Conservation (phyloP, 2,797 vertebrate genomes). For the Loris lydekkerianus region DNA sequence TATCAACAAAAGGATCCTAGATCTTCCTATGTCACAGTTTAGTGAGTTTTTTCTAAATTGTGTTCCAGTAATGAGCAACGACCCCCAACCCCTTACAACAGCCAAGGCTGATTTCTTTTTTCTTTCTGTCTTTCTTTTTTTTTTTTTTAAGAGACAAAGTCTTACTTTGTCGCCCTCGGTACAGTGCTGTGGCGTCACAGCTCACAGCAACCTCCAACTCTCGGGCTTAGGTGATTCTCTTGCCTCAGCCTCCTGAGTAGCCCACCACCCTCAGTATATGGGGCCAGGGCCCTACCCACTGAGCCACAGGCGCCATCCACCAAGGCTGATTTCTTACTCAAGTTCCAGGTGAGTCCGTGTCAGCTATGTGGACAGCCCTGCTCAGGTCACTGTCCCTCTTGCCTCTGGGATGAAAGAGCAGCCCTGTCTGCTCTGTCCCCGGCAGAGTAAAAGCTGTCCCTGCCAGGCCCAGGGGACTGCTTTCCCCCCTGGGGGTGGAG, state of each 20-base stretch:
- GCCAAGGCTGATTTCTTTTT: background rate
- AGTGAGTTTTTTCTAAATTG: background rate
- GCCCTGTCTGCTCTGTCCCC: background rate
- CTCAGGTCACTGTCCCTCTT: background rate
- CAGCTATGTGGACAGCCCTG: fast-evolving
- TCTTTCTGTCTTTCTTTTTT: too few relatives aligned
- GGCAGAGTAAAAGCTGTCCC: background rate
- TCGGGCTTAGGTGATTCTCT: too few relatives aligned
- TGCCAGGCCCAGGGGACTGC: background rate
- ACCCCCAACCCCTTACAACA: fast-evolving
- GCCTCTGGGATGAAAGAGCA: background rate
- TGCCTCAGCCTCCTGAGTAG: too few relatives aligned
- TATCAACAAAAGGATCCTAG: background rate
- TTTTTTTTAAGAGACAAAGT: too few relatives aligned
- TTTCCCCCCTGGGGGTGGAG: background rate
- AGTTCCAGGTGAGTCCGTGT: fast-evolving
- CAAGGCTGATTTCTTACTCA: background rate
- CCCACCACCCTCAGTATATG: too few relatives aligned
- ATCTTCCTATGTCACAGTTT: fast-evolving
- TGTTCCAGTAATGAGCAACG: background rate
- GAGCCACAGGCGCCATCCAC: too few relatives aligned
- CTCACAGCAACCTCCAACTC: too few relatives aligned
- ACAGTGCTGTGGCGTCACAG: too few relatives aligned
- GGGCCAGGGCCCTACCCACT: too few relatives aligned
- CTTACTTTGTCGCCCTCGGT: too few relatives aligned